Percentiles rank a stretch among this genome's conserved stretches.
Conservation (phyloP, 2,113 vertebrate species). For the Hystrix brachyura region DNA sequence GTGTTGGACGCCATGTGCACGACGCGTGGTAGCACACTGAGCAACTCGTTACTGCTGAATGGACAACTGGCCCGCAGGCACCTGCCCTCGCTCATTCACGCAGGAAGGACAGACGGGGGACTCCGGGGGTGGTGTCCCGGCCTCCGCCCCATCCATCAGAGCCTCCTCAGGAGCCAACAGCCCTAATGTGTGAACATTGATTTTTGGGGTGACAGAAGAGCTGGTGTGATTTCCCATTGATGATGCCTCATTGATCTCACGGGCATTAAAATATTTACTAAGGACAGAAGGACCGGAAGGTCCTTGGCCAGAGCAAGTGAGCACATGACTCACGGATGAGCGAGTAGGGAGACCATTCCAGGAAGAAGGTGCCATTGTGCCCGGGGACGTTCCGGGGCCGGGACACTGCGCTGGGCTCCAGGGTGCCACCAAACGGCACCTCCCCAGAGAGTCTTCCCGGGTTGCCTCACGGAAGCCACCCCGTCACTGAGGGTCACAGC, state of each 20-base stretch:
- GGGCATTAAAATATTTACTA: slow-evolving; percentile 90
- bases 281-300: slow-evolving; percentile 58
- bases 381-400: neutral
- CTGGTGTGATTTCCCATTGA: slow-evolving; percentile 93
- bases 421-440: neutral
- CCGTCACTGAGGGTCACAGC: no score
- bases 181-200: slow-evolving; percentile 98
- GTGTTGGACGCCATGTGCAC: neutral
- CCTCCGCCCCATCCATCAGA: slow-evolving; percentile 85
- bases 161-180: slow-evolving; percentile 94
- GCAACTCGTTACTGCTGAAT: neutral
- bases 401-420: neutral
- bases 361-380: neutral
- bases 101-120: slow-evolving; percentile 42
- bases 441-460: neutral
- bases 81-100: slow-evolving; percentile 49
- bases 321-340: neutral
- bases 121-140: slow-evolving; percentile 83
- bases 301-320: neutral
- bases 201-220: slow-evolving; percentile 91
- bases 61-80: neutral
- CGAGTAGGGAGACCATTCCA: neutral
- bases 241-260: slow-evolving; percentile 93
- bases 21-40: neutral
- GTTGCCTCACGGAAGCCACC: neutral